Evolutionary conservation across 2,888 invertebrate genomes (phyloP).

Genomic region (Hypomecis punctinalis): DNA sequence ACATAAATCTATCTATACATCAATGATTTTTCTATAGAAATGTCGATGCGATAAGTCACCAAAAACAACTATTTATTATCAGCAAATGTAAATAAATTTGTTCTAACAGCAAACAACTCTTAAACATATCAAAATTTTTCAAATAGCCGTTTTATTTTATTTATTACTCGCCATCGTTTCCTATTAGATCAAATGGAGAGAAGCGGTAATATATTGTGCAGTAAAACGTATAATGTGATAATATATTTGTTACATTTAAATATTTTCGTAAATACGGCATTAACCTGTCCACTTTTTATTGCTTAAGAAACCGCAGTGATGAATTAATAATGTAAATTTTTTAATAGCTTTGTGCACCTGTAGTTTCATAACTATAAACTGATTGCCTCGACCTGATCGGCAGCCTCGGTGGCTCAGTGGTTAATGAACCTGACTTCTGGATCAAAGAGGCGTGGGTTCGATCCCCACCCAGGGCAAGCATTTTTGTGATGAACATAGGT

Average conservation of each 20-base stretch:
- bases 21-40: not conserved
- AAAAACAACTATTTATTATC: not conserved
- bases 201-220: conserved; percentile 15
- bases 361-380: not conserved
- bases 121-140: conserved; percentile 6
- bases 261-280: conserved; percentile 20
- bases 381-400: too few relatives aligned
- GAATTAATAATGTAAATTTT: conserved; percentile 1
- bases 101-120: conserved; percentile 6
- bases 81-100: conserved; percentile 7
- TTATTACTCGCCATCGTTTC: conserved; percentile 14
- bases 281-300: conserved; percentile 12
- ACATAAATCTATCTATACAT: too few relatives aligned
- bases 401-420: too few relatives aligned
- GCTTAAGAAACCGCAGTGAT: conserved; percentile 6
- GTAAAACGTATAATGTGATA: conserved; percentile 21
- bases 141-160: conserved; percentile 16
- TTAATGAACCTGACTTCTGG: too few relatives aligned
- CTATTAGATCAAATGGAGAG: conserved; percentile 22
- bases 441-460: too few relatives aligned
- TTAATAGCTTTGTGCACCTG: conserved; percentile 3
- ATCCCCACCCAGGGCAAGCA: too few relatives aligned
- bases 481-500: too few relatives aligned
- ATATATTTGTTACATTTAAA: conserved; percentile 20
- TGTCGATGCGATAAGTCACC: not conserved